phyloP scores from a whole-genome alignment of 2,113 vertebrate genomes.

The Poicephalus meyeri region DNA sequence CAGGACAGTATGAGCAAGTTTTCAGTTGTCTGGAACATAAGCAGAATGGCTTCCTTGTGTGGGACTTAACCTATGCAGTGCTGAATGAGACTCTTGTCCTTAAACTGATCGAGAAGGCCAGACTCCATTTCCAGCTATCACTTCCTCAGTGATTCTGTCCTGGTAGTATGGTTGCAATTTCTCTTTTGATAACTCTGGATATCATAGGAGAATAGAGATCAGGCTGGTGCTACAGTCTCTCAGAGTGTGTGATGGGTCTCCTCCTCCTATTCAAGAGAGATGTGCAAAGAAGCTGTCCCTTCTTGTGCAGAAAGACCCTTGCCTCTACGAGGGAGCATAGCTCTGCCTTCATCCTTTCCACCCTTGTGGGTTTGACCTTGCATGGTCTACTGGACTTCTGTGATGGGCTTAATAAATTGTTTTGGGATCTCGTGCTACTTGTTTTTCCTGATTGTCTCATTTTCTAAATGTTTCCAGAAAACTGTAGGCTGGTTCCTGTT shows the following conservation, averaged over 20 bases:
- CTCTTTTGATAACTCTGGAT: not conserved
- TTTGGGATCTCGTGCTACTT: not conserved
- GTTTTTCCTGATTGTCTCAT: not conserved
- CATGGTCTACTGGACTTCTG: fast-evolving
- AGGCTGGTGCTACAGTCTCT: not conserved
- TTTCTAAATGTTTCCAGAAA: conserved; percentile 31
- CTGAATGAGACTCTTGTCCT: not conserved
- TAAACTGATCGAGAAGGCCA: not conserved
- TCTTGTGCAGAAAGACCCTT: not conserved
- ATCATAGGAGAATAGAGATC: not conserved
- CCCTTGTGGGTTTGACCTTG: not conserved
- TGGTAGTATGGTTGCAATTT: not conserved
- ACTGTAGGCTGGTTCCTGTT: not conserved
- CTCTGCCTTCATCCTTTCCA: not conserved
- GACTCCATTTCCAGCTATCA: not conserved
- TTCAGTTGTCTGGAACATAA: not conserved
- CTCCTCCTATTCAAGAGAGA: not conserved
- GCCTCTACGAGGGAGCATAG: not conserved
- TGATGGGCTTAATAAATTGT: not conserved
- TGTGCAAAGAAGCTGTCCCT: not conserved
- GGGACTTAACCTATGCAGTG: not conserved
- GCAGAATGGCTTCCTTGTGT: not conserved
- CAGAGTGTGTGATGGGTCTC: not conserved
- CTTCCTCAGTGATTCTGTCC: not conserved
- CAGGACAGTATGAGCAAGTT: not conserved